A percentile compares a stretch with the other conserved stretches of the same genome.
These are phyloP conservation scores for Wasmannia auropunctata DNA, from an alignment of 1,140 invertebrate species.

Conservation along the genomic window DNA sequence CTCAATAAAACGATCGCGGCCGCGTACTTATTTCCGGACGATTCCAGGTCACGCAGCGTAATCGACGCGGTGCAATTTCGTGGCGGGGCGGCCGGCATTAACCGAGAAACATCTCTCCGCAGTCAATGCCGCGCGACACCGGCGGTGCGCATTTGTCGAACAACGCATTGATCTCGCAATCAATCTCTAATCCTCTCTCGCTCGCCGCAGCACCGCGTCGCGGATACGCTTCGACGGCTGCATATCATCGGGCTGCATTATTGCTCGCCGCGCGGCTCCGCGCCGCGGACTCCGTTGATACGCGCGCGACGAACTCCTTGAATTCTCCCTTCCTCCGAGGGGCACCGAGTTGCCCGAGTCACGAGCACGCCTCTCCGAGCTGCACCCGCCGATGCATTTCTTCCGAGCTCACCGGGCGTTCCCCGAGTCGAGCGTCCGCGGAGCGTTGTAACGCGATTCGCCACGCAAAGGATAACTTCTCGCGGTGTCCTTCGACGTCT, in stretches of 20 bases:
- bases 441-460: constrained; percentile 44
- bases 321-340: neutral
- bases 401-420: neutral
- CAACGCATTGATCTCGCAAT: constrained; percentile 28
- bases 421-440: neutral
- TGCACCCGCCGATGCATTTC: neutral
- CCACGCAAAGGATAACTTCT: constrained; percentile 23
- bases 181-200: constrained; percentile 16
- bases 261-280: neutral
- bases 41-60: constrained; percentile 53
- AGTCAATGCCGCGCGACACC: constrained; percentile 40
- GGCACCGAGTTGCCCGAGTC: neutral
- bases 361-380: neutral
- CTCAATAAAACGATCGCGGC: constrained; percentile 36
- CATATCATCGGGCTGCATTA: constrained; percentile 13
- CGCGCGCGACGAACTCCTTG: neutral
- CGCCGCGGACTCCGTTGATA: neutral
- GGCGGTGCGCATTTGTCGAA: constrained; percentile 35
- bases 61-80: constrained; percentile 53
- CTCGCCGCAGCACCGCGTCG: neutral
- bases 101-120: constrained; percentile 40
- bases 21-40: constrained; percentile 60
- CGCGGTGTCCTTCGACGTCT: constrained; percentile 21
- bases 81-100: constrained; percentile 30
- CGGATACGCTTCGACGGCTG: neutral